phyloP scores from a whole-genome alignment of 2,797 vertebrate species.

The Anas flavirostris region DNA sequence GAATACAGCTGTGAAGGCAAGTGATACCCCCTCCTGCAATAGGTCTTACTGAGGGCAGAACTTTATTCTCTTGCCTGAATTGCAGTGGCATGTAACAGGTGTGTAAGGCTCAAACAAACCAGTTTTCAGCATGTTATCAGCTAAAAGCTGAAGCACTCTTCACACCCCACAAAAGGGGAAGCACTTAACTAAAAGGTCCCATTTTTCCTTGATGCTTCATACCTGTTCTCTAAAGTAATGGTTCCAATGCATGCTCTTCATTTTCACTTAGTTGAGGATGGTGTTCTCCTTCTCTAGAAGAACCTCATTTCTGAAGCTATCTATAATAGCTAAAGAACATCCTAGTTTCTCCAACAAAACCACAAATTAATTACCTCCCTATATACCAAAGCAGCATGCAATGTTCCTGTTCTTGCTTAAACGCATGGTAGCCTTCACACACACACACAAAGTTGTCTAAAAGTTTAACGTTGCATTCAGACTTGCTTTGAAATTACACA shows the following conservation, averaged over 20 bases:
- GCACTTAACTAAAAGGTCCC: background rate
- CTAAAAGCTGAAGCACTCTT: background rate
- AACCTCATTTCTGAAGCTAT: background rate
- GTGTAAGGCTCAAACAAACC: fast-evolving
- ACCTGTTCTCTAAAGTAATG: background rate
- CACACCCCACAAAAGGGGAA: background rate
- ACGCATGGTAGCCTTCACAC: background rate
- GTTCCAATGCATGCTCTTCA: background rate
- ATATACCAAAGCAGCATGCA: background rate
- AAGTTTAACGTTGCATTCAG: background rate
- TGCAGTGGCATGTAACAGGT: no score
- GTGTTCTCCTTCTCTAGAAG: background rate
- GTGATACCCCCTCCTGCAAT: background rate
- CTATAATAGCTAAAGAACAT: background rate
- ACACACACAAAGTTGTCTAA: background rate
- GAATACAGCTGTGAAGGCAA: background rate
- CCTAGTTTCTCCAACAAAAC: background rate
- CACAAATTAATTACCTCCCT: background rate
- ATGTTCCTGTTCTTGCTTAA: background rate
- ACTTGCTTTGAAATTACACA: background rate
- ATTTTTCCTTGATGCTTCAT: background rate
- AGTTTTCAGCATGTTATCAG: background rate
- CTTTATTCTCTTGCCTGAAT: no score
- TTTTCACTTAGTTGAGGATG: background rate
- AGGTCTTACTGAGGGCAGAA: no score